Conservation (phyloP, 2,888 invertebrate genomes). For the Brassicogethes aeneus region DNA sequence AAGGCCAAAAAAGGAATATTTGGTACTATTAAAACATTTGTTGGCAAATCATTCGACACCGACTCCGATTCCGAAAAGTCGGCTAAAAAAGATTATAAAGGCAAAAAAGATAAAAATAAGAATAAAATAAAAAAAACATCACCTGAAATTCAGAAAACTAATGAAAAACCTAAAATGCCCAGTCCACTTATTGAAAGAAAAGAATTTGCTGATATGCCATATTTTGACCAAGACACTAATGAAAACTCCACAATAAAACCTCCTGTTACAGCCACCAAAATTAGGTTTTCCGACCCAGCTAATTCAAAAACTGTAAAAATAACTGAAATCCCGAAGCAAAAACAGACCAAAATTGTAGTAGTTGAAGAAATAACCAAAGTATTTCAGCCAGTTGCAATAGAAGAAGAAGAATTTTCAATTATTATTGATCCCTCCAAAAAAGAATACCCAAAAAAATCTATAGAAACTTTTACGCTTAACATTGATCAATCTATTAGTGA, state of each 20-base stretch:
- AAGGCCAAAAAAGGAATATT: conserved; percentile 36
- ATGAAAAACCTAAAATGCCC: conserved; percentile 32
- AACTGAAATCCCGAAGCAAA: conserved; percentile 20
- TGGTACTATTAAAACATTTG: conserved; percentile 37
- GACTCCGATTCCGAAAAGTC: conserved; percentile 39
- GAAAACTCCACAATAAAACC: neutral
- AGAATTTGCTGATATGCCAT: conserved; percentile 33
- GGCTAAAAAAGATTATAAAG: conserved; percentile 30
- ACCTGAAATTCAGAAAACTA: conserved; percentile 23
- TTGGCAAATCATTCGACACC: conserved; percentile 36
- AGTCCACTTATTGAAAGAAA: conserved; percentile 28
- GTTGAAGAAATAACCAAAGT: conserved; percentile 32
- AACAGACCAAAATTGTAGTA: conserved; percentile 23
- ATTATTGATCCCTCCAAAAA: conserved; percentile 30
- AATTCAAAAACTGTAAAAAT: conserved; percentile 13
- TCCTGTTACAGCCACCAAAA: neutral
- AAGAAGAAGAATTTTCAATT: conserved; percentile 33
- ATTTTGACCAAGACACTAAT: conserved; percentile 22
- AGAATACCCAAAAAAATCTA: conserved; percentile 27
- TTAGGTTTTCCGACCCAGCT: conserved; percentile 4
- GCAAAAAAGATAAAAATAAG: conserved; percentile 26
- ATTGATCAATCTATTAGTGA: conserved; percentile 26
- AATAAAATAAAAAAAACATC: conserved; percentile 22
- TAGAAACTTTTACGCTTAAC: conserved; percentile 29
- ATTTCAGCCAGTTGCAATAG: conserved; percentile 30